Conservation (phyloP, 2,888 invertebrate genomes). For the Antheraea yamamai region DNA sequence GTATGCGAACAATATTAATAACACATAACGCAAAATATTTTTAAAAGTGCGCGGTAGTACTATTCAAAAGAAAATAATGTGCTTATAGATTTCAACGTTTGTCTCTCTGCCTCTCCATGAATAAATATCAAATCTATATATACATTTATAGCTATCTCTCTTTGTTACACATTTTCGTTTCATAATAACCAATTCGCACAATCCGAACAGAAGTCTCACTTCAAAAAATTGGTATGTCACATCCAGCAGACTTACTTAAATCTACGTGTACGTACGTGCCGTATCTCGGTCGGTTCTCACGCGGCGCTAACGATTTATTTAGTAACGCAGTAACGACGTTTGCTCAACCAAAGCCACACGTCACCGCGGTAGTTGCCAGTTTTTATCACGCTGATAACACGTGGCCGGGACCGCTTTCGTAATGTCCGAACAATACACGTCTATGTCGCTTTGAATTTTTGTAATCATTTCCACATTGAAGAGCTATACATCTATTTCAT, state of each 20-base stretch:
- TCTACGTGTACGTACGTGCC: slow-evolving; percentile 60
- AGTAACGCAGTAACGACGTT: slow-evolving; percentile 76
- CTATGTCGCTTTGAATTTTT: background rate
- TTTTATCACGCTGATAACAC: slow-evolving; percentile 58
- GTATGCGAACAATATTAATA: too few relatives aligned
- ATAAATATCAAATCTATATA: too few relatives aligned
- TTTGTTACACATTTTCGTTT: too few relatives aligned
- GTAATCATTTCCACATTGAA: background rate
- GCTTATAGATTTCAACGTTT: too few relatives aligned
- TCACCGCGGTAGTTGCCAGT: slow-evolving; percentile 55
- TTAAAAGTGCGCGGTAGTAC: too few relatives aligned
- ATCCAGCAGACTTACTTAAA: slow-evolving; percentile 43
- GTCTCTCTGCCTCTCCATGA: too few relatives aligned
- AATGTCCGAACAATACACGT: slow-evolving; percentile 16
- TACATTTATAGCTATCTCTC: too few relatives aligned
- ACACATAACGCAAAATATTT: too few relatives aligned
- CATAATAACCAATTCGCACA: too few relatives aligned
- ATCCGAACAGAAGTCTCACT: too few relatives aligned
- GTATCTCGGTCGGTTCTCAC: slow-evolving; percentile 68
- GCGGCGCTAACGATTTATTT: slow-evolving; percentile 79
- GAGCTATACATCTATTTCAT: background rate
- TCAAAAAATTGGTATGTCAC: slow-evolving; percentile 1
- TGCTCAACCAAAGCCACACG: slow-evolving; percentile 68
- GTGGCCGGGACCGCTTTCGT: slow-evolving; percentile 22
- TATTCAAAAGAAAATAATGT: too few relatives aligned